Evolutionary conservation across 2,888 invertebrate species (phyloP).

Genomic region (Lordiphosa andalusiaca): DNA sequence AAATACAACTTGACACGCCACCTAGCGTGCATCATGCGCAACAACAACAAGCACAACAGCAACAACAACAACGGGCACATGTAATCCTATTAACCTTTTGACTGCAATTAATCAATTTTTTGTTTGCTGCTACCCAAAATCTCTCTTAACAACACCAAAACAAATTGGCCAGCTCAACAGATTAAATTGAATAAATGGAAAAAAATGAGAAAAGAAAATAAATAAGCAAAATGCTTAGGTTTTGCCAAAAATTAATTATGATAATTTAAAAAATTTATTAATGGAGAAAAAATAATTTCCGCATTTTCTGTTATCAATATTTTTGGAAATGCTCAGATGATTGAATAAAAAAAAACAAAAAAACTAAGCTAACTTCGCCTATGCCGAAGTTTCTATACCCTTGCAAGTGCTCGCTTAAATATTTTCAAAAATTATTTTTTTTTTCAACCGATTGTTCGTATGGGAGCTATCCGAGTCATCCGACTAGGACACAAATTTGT

Average conservation of each 20-base stretch:
- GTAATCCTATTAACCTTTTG: constrained; percentile 66
- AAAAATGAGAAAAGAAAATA: constrained; percentile 2
- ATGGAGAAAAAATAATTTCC: neutral
- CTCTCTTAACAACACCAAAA: constrained; percentile 13
- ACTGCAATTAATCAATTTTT: constrained; percentile 57
- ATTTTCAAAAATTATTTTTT: too few species aligned
- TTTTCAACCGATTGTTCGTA: too few species aligned
- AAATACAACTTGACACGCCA: constrained; percentile 47
- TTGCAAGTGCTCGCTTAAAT: too few species aligned
- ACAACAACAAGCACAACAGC: constrained; percentile 14
- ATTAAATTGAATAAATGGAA: constrained; percentile 12
- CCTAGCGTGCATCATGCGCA: constrained; percentile 52
- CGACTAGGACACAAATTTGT: too few species aligned
- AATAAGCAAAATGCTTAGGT: constrained; percentile 10
- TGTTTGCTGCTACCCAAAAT: constrained; percentile 4
- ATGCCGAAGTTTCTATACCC: too few species aligned
- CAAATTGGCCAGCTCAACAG: constrained; percentile 25
- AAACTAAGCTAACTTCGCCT: too few species aligned
- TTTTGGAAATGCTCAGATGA: too few species aligned
- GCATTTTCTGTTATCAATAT: too few species aligned
- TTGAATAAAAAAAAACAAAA: too few species aligned
- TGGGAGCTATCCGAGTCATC: too few species aligned
- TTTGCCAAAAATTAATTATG: constrained; percentile 18
- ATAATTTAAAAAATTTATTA: constrained; percentile 4
- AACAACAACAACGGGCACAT: constrained; percentile 24